Percentiles rank a stretch among this genome's conserved stretches.
Conservation (phyloP, 2,797 vertebrate species). For the Enoplosus armatus region DNA sequence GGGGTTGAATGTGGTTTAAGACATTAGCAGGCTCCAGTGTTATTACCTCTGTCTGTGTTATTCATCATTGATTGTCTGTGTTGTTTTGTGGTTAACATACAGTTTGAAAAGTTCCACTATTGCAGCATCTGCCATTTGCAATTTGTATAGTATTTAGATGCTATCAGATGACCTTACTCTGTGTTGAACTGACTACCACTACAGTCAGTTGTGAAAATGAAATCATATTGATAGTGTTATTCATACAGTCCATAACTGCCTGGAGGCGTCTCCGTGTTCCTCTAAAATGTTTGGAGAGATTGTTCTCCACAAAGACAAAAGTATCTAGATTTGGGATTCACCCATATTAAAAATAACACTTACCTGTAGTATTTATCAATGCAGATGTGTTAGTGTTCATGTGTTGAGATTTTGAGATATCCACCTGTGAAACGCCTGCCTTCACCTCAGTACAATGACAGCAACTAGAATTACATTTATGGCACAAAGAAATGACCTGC, state of each 20-base stretch:
- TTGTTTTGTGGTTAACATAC: not conserved
- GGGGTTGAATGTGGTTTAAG: conserved; percentile 7
- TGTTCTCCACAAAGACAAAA: not conserved
- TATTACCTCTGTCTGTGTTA: conserved; percentile 18
- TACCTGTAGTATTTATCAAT: not conserved
- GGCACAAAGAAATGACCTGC: not conserved
- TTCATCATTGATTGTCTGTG: conserved; percentile 3
- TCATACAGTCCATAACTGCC: not conserved
- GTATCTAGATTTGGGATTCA: not conserved
- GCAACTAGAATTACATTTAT: not conserved
- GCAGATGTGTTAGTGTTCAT: not conserved
- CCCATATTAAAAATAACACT: not conserved
- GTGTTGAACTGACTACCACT: not conserved
- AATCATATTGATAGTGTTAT: not conserved
- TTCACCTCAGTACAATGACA: not conserved
- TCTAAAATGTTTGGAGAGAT: not conserved
- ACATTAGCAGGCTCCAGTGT: conserved; percentile 4
- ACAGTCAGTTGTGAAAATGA: not conserved
- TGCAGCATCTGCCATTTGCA: not conserved
- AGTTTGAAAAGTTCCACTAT: not conserved
- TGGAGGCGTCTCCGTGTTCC: not conserved
- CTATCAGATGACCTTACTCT: not conserved
- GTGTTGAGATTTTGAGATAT: not conserved
- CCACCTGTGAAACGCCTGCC: not conserved
- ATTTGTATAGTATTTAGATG: not conserved